phyloP scores from a whole-genome alignment of 2,888 invertebrate species.

The Lacanobia wlatinum region DNA sequence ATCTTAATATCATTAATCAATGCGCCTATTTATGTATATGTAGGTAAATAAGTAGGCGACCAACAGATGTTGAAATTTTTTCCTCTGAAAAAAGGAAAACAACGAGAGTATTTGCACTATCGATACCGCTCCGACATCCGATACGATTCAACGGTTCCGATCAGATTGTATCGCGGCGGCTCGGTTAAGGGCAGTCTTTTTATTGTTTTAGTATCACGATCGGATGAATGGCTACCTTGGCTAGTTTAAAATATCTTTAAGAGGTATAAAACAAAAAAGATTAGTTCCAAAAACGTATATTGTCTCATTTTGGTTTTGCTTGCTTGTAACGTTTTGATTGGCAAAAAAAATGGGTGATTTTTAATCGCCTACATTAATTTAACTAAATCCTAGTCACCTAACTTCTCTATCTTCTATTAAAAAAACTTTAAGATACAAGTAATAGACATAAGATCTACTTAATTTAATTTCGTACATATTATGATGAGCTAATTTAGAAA shows the following conservation, averaged over 20 bases:
- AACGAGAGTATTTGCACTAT: conserved; percentile 36
- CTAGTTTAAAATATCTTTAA: background rate
- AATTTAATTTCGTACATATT: conserved; percentile 31
- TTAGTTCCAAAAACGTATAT: too few species aligned
- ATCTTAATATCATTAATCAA: too few species aligned
- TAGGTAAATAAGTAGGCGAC: too few species aligned
- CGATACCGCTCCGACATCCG: conserved; percentile 31
- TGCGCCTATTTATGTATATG: too few species aligned
- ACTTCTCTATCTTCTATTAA: conserved; percentile 1
- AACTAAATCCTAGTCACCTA: background rate
- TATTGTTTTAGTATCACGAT: conserved; percentile 39
- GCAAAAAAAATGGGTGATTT: background rate
- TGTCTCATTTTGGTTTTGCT: too few species aligned
- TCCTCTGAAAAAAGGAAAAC: conserved; percentile 17
- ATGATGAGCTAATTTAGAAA: conserved; percentile 48
- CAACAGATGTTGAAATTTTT: conserved; percentile 6
- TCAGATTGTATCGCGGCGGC: conserved; percentile 49
- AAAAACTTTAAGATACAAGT: conserved; percentile 13
- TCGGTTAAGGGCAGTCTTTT: conserved; percentile 37
- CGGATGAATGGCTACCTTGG: conserved; percentile 25
- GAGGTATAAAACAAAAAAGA: too few species aligned
- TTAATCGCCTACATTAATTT: background rate
- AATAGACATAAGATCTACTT: conserved; percentile 10
- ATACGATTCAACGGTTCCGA: conserved; percentile 38
- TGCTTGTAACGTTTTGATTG: background rate